Evolutionary conservation across 1,140 invertebrate species (phyloP).

Genomic region (Drosophila prosaltans): DNA sequence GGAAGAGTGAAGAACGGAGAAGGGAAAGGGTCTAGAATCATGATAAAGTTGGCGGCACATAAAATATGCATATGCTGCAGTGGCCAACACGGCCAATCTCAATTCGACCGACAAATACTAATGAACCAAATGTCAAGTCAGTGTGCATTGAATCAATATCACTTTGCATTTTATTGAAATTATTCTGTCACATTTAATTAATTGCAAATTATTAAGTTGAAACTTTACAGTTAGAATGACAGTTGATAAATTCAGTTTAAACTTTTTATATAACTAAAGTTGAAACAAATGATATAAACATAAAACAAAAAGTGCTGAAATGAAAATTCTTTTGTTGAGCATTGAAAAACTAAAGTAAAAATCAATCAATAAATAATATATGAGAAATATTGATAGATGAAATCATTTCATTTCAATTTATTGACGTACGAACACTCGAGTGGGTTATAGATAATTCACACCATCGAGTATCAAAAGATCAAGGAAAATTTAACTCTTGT

Average conservation of each 20-base stretch:
- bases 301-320: neutral
- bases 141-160: constrained; percentile 65
- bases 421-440: too few species aligned
- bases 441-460: too few species aligned
- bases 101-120: constrained; percentile 39
- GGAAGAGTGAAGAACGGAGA: neutral
- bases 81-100: constrained; percentile 27
- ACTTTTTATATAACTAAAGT: too few species aligned
- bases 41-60: constrained; percentile 44
- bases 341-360: too few species aligned
- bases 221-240: constrained; percentile 9
- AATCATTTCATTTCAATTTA: too few species aligned
- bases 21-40: constrained; percentile 13
- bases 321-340: too few species aligned
- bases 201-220: constrained; percentile 45
- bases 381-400: too few species aligned
- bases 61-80: constrained; percentile 44
- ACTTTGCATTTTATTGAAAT: constrained; percentile 1
- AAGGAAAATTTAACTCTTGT: too few species aligned
- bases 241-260: neutral
- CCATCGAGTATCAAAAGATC: too few species aligned
- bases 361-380: too few species aligned
- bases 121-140: constrained; percentile 67
- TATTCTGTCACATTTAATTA: constrained; percentile 41
- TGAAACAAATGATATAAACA: neutral